Base-by-base conservation (phyloP, 2,797 vertebrate genomes). In the Anabacerthia variegaticeps region DNA sequence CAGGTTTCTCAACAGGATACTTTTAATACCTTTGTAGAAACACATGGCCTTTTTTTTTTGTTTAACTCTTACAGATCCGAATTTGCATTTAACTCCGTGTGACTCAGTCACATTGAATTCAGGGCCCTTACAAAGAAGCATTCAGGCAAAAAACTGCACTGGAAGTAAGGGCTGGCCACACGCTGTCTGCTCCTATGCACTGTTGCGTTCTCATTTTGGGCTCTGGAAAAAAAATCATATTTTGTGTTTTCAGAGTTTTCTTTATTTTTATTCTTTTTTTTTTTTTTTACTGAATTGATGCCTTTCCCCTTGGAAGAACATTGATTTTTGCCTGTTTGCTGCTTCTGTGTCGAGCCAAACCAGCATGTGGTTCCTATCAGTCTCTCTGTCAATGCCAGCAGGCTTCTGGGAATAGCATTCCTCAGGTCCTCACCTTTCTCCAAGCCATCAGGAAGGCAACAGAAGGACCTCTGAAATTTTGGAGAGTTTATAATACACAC, bases 11-110 rank as follows among this genome's bases (percentile, higher is more conserved):
- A 82, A 89, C 66, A 96, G 89, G 80, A 83, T 88, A 86, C 4
- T 41, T 82, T 48, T 89, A 84, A 86, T 92, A 69, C 58, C 88
- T 90, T 69, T 90, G 22, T 41, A 89, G 84, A 88, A 88, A 62
- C 21, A 59, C 13, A 4, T 54, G 54, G 49, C 32, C 28, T 10
- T 71, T 62, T 85, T 90, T 34, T 28, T 34, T 46, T 62, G 88
- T 89, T 90, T 76, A 91, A 37, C 67, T 89, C 86, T 96, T 84
- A 56, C 3, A 14, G 23, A 52, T 17, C 71, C 22, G 43, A 56
- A 14, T 46, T 89, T 77, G 59, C 22, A 10, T 75, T 68, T 63
- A 46, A 23, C n/a, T 67, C 1, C 0, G 2, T 43, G 22, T 78
- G 61, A 59, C 30, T 69, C 16, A 32, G 63, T 76, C 59, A 22